Conservation (phyloP, 2,113 vertebrate species). For the Clarias macrocephalus region DNA sequence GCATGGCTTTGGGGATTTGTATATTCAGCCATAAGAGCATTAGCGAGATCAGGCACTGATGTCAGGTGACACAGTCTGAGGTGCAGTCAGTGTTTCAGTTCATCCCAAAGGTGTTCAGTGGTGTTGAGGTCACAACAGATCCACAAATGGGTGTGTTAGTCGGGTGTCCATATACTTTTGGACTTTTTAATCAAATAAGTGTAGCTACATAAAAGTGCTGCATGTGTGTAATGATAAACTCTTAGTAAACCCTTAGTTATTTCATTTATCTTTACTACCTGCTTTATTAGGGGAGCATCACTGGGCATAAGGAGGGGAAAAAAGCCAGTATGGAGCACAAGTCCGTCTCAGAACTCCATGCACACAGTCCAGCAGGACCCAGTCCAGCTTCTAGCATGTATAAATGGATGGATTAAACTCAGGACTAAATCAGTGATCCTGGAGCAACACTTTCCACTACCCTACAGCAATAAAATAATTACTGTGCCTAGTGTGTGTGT, state of each 20-base stretch:
- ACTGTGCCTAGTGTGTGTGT: neutral
- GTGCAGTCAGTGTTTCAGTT: neutral
- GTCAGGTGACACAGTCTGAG: neutral
- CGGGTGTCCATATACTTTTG: neutral
- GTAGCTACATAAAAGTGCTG: no score
- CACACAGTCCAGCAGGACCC: neutral
- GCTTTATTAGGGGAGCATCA: no score
- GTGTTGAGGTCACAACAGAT: neutral
- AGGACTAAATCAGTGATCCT: neutral
- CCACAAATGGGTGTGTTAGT: neutral
- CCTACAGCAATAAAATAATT: neutral
- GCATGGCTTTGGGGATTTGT: neutral
- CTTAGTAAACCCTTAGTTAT: no score
- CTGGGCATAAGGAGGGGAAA: no score
- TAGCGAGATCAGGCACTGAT: neutral
- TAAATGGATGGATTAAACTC: neutral
- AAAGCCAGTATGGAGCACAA: no score
- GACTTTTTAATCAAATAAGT: no score
- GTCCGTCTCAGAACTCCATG: no score
- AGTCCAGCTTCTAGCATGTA: neutral
- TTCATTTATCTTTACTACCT: no score
- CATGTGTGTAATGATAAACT: no score
- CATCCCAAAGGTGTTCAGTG: neutral
- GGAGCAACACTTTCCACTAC: neutral
- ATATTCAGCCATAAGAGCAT: neutral